Evolutionary conservation across 2,797 vertebrate species (phyloP).

Genomic region (Hippopotamyrus pictus): DNA sequence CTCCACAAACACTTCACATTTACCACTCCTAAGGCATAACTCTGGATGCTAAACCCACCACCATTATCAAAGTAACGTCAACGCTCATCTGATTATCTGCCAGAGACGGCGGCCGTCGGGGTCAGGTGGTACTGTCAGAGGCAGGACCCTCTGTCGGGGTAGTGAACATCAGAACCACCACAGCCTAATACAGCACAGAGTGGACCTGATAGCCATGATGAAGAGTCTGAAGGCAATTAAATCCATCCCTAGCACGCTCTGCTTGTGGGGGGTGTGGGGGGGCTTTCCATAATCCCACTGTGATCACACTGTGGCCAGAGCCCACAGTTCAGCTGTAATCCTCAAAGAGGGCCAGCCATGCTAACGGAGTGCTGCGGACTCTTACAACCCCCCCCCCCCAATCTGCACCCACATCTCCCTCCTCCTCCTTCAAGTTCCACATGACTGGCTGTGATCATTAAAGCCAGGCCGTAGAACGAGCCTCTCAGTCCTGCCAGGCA

Average conservation of each 20-base stretch:
- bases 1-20: not conserved
- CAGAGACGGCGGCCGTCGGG: not conserved
- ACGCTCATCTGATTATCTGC: not conserved
- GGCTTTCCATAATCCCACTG: constrained; percentile 65
- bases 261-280: constrained; percentile 44
- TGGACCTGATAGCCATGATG: constrained; percentile 72
- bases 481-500: not conserved
- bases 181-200: constrained; percentile 68
- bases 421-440: constrained; percentile 41
- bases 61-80: not conserved
- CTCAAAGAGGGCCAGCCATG: constrained; percentile 28
- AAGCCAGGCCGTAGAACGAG: not conserved
- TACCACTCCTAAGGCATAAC: not conserved
- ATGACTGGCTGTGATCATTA: constrained; percentile 35
- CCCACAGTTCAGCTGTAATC: constrained; percentile 34
- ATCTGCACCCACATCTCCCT: not conserved
- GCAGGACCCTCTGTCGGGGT: not conserved
- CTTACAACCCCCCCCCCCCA: not conserved
- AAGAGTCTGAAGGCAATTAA: constrained; percentile 77
- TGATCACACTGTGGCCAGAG: constrained; percentile 45
- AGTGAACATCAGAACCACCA: constrained; percentile 42
- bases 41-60: not conserved
- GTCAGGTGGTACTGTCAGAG: not conserved
- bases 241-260: constrained; percentile 41
- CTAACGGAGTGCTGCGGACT: constrained; percentile 13